Evolutionary conservation across 2,797 vertebrate species (phyloP), one percentile per base, ranked within the genome.

Genomic region (Gobio occitaniae): DNA sequence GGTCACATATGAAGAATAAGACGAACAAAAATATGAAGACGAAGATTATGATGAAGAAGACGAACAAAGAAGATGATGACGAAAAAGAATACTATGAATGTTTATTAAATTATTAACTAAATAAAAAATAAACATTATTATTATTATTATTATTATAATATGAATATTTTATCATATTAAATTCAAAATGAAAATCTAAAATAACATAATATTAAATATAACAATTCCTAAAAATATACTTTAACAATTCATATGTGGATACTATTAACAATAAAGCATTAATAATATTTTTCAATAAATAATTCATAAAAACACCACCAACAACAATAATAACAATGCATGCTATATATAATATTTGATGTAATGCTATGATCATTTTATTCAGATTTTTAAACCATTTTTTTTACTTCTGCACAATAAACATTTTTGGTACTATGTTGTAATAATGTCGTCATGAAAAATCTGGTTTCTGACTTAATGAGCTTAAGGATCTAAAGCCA

Each of bases 401-500:
- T 19, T 2, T 75, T 54, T 36, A 54, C 19, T 54, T 38, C 74
- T 38, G 50, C 52, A 56, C 50, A 76, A 38, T 36, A 76, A 12
- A 32, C 4, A 19, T 32, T 25, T 77, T 61, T 44, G 21, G 7
- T 61, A 17, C 21, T 61, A 44, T 44, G 36, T 72, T 65, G 36
- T 25, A 25, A 32, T 68, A 36, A 72, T 77, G 36, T 19, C 44
- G 41, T 68, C 47, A 61, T 76, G 29, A 74, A 74, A 74, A 29
- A 63, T 74, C 56, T 32, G 50, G 8, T 50, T 79, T 69, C 68
- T 38, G 41, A 77, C 69, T 76, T 54, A 32, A 80, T 48, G 38
- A 80, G 68, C 68, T 78, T 69, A 78, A 70, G 78, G 72, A 79
- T 15, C 68, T 36, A 79, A 78, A 84, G 59, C 44, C 52, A 72